phyloP scores from a whole-genome alignment of 2,888 invertebrate species.

The Nymphalis c-album region DNA sequence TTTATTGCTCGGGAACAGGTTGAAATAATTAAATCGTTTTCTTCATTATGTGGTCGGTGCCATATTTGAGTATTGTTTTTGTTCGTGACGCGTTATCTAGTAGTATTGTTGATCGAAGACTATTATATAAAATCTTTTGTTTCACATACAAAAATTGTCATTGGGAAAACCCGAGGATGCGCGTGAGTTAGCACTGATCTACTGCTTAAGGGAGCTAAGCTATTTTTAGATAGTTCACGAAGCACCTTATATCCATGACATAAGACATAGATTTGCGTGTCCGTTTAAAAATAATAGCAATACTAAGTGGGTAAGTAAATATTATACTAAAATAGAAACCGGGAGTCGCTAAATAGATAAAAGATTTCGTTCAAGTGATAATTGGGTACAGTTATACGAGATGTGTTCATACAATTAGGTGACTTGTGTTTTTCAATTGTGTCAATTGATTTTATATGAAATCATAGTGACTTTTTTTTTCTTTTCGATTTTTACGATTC shows the following conservation, averaged over 20 bases:
- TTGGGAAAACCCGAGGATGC: slow-evolving; percentile 23
- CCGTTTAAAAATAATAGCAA: neutral
- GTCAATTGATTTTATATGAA: neutral
- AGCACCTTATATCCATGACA: neutral
- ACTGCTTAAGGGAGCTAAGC: neutral
- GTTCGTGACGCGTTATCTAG: too few relatives aligned
- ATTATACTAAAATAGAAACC: slow-evolving; percentile 46
- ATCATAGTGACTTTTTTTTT: neutral
- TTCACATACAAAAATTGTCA: slow-evolving; percentile 8
- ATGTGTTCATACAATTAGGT: slow-evolving; percentile 25
- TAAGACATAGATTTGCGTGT: neutral
- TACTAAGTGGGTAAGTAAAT: slow-evolving; percentile 30
- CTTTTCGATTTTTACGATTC: neutral
- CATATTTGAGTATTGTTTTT: too few relatives aligned
- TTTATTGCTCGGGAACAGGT: too few relatives aligned
- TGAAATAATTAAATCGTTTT: too few relatives aligned
- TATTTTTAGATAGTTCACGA: neutral
- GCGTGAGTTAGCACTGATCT: slow-evolving; percentile 13
- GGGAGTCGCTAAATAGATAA: slow-evolving; percentile 60
- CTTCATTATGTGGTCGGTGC: too few relatives aligned
- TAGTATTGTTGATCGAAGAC: too few relatives aligned
- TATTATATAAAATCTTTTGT: neutral
- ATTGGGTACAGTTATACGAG: slow-evolving; percentile 57
- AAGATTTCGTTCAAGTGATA: slow-evolving; percentile 58
- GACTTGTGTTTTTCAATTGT: slow-evolving; percentile 1